Evolutionary conservation across 2,888 invertebrate genomes (phyloP).

Genomic region (Plebejus anna): DNA sequence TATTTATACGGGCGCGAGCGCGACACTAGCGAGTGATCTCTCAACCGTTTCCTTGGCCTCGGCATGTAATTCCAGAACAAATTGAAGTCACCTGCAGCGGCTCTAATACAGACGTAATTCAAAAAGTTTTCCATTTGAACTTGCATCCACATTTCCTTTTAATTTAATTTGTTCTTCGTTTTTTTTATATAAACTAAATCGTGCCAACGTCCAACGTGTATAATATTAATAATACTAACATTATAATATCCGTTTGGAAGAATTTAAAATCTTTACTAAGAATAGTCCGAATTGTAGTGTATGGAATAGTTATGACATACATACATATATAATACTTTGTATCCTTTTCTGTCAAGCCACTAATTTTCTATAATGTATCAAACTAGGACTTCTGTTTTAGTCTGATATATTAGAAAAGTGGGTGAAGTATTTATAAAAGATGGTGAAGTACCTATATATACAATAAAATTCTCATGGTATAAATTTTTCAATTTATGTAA

Average conservation of each 20-base stretch:
- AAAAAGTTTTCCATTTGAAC: constrained; percentile 16
- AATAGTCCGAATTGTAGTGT: too few species aligned
- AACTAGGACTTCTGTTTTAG: too few species aligned
- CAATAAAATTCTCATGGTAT: too few species aligned
- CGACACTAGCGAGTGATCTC: constrained; percentile 55
- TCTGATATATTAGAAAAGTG: too few species aligned
- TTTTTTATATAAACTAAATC: neutral
- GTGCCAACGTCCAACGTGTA: neutral
- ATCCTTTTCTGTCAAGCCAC: too few species aligned
- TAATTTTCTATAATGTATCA: too few species aligned
- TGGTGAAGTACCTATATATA: too few species aligned
- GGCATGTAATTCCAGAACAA: constrained; percentile 54
- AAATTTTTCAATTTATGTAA: too few species aligned
- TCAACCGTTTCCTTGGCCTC: constrained; percentile 50
- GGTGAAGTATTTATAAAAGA: too few species aligned
- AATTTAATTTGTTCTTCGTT: constrained; percentile 1
- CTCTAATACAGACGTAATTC: constrained; percentile 20
- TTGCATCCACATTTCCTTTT: constrained; percentile 14
- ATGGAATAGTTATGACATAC: neutral
- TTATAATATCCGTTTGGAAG: too few species aligned
- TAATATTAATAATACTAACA: neutral
- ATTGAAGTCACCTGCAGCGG: constrained; percentile 56
- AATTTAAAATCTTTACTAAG: neutral
- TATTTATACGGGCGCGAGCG: constrained; percentile 63
- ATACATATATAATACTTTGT: too few species aligned